Percentiles rank a stretch among this genome's conserved stretches.
Conservation (phyloP, 2,113 vertebrate genomes). For the Hypocryptadius cinnamomeus region DNA sequence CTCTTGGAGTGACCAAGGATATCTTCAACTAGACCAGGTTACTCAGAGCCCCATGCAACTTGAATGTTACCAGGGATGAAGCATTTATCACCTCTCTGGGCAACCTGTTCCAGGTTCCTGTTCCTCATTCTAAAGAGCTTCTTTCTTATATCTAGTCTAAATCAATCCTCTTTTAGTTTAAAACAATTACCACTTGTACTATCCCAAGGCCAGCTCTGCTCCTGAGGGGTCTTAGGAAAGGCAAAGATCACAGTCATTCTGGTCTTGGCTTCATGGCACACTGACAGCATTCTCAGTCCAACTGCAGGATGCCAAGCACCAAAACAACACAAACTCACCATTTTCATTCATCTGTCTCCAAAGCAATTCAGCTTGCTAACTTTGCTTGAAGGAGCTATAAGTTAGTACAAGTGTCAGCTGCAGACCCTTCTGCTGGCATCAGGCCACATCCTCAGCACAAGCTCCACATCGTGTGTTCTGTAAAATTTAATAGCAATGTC, state of each 20-base stretch:
- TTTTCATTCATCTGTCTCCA: not conserved
- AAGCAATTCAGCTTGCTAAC: not conserved
- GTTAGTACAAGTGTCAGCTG: not conserved
- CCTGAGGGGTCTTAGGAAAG: not conserved
- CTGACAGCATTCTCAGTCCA: not conserved
- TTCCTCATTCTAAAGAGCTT: not conserved
- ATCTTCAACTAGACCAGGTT: not conserved
- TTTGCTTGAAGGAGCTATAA: not conserved
- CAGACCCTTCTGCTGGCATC: not conserved
- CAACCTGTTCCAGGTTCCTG: not conserved
- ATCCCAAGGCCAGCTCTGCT: not conserved
- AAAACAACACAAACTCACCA: not conserved
- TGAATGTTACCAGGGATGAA: not conserved
- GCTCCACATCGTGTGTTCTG: fast-evolving
- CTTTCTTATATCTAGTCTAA: not conserved
- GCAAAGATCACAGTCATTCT: not conserved
- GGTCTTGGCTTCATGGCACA: not conserved
- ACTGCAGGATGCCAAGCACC: not conserved
- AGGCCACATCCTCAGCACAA: not conserved
- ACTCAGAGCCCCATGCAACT: not conserved
- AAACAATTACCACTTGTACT: not conserved
- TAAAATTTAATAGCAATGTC: not conserved
- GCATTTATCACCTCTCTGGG: not conserved
- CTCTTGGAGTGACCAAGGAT: not conserved
- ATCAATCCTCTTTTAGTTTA: not conserved